phyloP scores from a whole-genome alignment of 1,140 invertebrate species.

The Drosophila guanche region DNA sequence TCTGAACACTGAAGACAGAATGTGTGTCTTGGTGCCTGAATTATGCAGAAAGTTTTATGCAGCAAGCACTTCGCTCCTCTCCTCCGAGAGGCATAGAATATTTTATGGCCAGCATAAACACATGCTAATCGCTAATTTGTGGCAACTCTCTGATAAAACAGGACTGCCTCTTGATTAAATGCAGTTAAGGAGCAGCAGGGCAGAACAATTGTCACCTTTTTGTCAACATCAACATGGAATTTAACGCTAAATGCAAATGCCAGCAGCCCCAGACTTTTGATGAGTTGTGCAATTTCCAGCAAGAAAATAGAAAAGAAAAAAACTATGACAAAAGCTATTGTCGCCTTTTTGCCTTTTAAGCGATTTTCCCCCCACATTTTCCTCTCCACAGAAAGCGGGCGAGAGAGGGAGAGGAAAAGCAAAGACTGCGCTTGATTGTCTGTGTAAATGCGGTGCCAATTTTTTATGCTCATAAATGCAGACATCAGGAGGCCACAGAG shows the following conservation, averaged over 20 bases:
- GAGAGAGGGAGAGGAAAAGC: constrained; percentile 21
- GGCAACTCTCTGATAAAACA: constrained; percentile 21
- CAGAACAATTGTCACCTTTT: constrained; percentile 71
- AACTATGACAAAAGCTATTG: constrained; percentile 50
- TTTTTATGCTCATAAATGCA: constrained; percentile 81
- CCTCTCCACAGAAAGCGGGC: constrained; percentile 5
- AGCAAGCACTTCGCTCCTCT: not conserved
- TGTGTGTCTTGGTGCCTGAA: constrained; percentile 38
- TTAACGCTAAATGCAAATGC: constrained; percentile 76
- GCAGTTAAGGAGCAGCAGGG: constrained; percentile 10
- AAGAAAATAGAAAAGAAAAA: constrained; percentile 19
- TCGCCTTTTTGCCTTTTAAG: constrained; percentile 65
- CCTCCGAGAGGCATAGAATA: constrained; percentile 3
- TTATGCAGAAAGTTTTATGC: constrained; percentile 50
- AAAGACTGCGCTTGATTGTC: constrained; percentile 57
- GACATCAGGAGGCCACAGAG: constrained; percentile 26
- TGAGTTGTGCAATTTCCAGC: constrained; percentile 71
- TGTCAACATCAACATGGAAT: constrained; percentile 71
- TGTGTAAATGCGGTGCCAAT: constrained; percentile 77
- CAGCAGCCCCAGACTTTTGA: constrained; percentile 62
- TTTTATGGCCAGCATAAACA: constrained; percentile 48
- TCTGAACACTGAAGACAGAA: constrained; percentile 1
- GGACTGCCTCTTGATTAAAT: constrained; percentile 40
- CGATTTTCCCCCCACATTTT: constrained; percentile 36
- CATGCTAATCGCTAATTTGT: constrained; percentile 65